phyloP scores from a whole-genome alignment of 2,113 vertebrate genomes.

The Myodes glareolus region DNA sequence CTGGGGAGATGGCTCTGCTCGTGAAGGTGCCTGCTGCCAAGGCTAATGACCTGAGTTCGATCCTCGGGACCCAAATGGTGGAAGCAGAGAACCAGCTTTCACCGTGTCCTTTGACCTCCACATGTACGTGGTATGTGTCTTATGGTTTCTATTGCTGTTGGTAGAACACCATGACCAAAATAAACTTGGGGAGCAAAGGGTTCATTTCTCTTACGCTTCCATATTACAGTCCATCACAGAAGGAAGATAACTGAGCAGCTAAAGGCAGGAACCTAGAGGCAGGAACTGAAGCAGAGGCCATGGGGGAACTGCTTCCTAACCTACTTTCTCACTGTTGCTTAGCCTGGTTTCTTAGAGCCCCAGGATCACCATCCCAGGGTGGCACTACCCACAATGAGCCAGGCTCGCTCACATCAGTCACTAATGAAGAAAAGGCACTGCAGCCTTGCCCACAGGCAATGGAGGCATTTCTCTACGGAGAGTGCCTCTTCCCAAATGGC shows the following conservation, averaged over 20 bases:
- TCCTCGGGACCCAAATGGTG: background rate
- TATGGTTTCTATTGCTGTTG: background rate
- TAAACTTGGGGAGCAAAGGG: background rate
- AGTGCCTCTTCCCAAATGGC: background rate
- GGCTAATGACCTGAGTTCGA: background rate
- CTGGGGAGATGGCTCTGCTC: background rate
- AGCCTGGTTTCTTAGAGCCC: background rate
- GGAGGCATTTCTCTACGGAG: background rate
- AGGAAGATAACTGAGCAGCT: background rate
- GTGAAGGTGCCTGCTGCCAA: background rate
- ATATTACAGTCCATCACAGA: background rate
- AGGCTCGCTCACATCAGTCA: too few species aligned
- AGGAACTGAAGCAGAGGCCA: background rate
- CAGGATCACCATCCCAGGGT: background rate
- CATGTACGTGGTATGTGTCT: background rate
- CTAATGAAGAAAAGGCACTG: background rate
- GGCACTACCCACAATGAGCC: background rate
- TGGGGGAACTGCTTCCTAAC: background rate
- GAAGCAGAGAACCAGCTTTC: background rate
- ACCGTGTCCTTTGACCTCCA: background rate
- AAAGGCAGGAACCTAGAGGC: background rate
- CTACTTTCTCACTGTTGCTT: background rate
- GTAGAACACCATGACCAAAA: background rate
- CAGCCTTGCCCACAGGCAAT: background rate
- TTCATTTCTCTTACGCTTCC: background rate